Conservation (phyloP, 2,797 vertebrate genomes). For the Gymnocypris eckloni region DNA sequence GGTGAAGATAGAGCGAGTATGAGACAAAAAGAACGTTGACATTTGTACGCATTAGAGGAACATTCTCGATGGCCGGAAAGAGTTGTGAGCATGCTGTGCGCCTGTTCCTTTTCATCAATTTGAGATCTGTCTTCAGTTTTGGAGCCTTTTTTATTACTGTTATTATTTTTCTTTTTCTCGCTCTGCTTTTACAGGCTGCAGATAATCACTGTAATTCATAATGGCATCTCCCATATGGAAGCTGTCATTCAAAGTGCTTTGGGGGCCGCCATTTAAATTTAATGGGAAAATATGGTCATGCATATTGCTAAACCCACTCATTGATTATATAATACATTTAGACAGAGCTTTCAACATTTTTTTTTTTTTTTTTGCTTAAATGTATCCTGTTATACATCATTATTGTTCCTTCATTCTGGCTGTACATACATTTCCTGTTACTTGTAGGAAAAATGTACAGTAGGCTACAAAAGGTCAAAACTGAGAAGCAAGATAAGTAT, state of each 20-base stretch:
- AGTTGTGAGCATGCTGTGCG: not conserved
- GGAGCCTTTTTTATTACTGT: slow-evolving; percentile 35
- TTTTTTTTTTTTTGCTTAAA: not conserved
- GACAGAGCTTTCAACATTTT: slow-evolving; percentile 11
- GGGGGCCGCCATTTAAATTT: slow-evolving; percentile 48
- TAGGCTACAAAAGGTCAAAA: not conserved
- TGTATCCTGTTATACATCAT: not conserved
- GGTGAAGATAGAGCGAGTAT: slow-evolving; percentile 53
- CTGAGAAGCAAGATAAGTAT: not conserved
- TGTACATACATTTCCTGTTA: not conserved
- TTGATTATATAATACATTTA: slow-evolving; percentile 45
- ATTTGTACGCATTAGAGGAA: slow-evolving; percentile 64
- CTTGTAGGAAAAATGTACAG: not conserved
- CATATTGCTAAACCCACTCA: slow-evolving; percentile 43
- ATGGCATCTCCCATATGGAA: slow-evolving; percentile 51
- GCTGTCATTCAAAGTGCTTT: slow-evolving; percentile 52
- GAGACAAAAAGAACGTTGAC: slow-evolving; percentile 54
- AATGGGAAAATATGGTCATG: slow-evolving; percentile 49
- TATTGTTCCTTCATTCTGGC: not conserved
- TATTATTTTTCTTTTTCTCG: slow-evolving; percentile 10
- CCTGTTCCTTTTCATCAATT: slow-evolving; percentile 37
- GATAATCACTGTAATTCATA: slow-evolving; percentile 55
- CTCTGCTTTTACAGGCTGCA: slow-evolving; percentile 46
- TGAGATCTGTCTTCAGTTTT: slow-evolving; percentile 37
- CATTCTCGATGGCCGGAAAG: slow-evolving; percentile 48